Percentiles rank a stretch among this genome's conserved stretches.
These are phyloP conservation scores for Argyresthia albistria DNA, from an alignment of 2,888 invertebrate species.

Conservation along the genomic window DNA sequence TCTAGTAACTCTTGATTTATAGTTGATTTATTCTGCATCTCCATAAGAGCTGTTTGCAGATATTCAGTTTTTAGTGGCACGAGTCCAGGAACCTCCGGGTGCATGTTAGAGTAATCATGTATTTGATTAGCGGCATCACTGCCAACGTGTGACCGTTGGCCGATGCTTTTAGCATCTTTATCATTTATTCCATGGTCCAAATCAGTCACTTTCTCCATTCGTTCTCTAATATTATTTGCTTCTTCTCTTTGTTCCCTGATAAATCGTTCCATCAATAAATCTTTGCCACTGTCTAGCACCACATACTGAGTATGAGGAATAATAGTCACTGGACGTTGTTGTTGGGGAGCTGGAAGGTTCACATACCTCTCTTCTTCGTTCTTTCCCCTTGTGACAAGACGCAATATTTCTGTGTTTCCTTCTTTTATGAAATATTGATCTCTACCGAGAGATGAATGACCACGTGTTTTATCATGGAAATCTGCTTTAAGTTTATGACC, in stretches of 20 bases:
- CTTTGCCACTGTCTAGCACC: conserved; percentile 85
- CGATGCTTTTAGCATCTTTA: conserved; percentile 62
- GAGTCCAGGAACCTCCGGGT: conserved; percentile 45
- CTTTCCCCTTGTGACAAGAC: conserved; percentile 82
- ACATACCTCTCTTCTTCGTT: conserved; percentile 76
- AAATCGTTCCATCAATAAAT: conserved; percentile 86
- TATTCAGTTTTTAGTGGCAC: conserved; percentile 57
- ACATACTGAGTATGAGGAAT: conserved; percentile 74
- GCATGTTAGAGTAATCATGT: conserved; percentile 43
- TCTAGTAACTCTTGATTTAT: conserved; percentile 77
- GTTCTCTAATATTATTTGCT: conserved; percentile 72
- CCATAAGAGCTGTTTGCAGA: conserved; percentile 51
- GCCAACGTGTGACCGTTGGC: conserved; percentile 44
- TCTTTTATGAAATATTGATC: conserved; percentile 87
- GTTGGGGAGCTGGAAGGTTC: conserved; percentile 61
- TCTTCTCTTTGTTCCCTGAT: conserved; percentile 85
- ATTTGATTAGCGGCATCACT: conserved; percentile 38
- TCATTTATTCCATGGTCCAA: conserved; percentile 42
- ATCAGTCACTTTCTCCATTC: conserved; percentile 53
- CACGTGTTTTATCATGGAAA: conserved; percentile 38
- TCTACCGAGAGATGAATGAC: conserved; percentile 60
- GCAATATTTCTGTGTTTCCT: conserved; percentile 87
- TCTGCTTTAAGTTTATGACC: conserved; percentile 39
- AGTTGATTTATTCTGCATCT: conserved; percentile 68
- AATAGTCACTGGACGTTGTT: conserved; percentile 68